Evolutionary conservation across 1,140 invertebrate genomes (phyloP), one percentile per base, ranked within the genome.

Genomic region (Drosophila pruinosa): DNA sequence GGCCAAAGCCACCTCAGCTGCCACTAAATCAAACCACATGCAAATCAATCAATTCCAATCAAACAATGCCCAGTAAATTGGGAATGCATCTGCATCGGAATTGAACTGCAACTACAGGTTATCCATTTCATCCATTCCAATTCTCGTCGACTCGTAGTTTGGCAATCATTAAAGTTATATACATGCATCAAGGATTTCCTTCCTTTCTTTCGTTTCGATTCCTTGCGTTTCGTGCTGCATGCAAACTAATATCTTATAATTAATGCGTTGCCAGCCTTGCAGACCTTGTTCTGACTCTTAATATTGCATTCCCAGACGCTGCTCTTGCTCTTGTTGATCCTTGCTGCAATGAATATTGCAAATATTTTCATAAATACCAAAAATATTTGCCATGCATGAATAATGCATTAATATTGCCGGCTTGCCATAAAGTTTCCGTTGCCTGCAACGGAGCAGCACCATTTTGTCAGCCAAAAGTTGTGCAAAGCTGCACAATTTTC

Each of bases 361-460:
- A 72, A 81, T 75, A 72, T 77, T 81, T 73, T 72, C 68, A 75
- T 65, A 88, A 85, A 75, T 88, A 67, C 28, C 50, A 63, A 69
- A 77, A 81, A 78, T 77, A 72, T 74, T 74, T 77, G 50, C 19
- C 56, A 67, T 71, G 24, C 68, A 54, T 64, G 15, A 58, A 72
- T 56, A 36, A 68, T 59, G 53, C 62, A 58, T 65, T 65, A 26
- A 52, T 57, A 53, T 52, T 45, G 50, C 54, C 21, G 14, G 6
- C n/a, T 14, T 15, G 26, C 21, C 38, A 57, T 7, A 19, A 48
- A 53, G 26, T 34, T 38, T 53, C 0, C 14, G 12, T 0, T 10
- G 48, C 62, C 21, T 24, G 22, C 22, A 34, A 36, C 63, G 17
- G 7, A 67, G 50, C 7, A 2, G n/a, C n/a, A n/a, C 36, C 14